These are phyloP conservation scores for Amaurobius ferox DNA, from an alignment of 2,888 invertebrate species.

Conservation along the genomic window DNA sequence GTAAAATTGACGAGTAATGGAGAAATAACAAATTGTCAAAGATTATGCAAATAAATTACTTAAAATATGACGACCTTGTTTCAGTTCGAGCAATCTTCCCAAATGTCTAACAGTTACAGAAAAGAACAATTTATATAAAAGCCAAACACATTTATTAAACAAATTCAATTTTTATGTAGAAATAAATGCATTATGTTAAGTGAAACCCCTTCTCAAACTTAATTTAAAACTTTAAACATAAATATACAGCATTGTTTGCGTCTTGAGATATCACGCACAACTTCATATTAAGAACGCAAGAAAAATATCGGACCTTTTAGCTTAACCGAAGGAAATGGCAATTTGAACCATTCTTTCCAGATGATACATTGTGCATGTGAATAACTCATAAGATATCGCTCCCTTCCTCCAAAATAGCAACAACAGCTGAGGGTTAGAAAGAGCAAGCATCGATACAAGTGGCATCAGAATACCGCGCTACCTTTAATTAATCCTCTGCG, in stretches of 20 bases:
- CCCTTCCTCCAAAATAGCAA: slow-evolving; percentile 15
- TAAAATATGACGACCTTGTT: too few species aligned
- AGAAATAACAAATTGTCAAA: too few species aligned
- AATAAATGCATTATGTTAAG: too few species aligned
- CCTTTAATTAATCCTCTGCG: slow-evolving; percentile 68
- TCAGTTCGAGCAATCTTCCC: too few species aligned
- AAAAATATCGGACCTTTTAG: slow-evolving; percentile 16
- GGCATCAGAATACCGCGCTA: slow-evolving; percentile 41
- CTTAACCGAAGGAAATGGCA: slow-evolving; percentile 14
- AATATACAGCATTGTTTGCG: background rate
- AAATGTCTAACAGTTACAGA: too few species aligned
- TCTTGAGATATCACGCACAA: background rate
- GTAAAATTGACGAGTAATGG: too few species aligned
- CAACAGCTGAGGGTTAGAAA: slow-evolving; percentile 6
- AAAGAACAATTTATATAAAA: too few species aligned
- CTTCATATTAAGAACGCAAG: background rate
- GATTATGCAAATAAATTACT: too few species aligned
- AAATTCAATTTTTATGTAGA: too few species aligned
- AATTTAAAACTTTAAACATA: background rate
- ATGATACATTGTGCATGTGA: slow-evolving; percentile 5
- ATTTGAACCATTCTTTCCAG: slow-evolving; percentile 5
- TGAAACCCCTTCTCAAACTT: background rate
- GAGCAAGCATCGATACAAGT: slow-evolving; percentile 35
- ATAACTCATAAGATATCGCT: slow-evolving; percentile 15
- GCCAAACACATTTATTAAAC: too few species aligned